Evolutionary conservation across 2,888 invertebrate genomes (phyloP).

Genomic region (Synanthedon andrenaeformis): DNA sequence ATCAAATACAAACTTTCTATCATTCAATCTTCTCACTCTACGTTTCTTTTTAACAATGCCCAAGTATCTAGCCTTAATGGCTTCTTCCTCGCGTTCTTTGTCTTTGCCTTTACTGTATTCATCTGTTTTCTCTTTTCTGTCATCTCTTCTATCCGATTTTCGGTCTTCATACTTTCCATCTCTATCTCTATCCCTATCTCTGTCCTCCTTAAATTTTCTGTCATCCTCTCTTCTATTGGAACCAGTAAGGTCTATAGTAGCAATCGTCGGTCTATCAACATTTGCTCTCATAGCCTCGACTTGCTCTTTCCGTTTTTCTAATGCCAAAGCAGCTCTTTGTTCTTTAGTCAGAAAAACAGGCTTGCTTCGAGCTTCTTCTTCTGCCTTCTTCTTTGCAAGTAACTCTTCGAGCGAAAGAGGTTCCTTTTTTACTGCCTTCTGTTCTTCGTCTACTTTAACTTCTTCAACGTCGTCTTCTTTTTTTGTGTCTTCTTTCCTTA

Average conservation of each 20-base stretch:
- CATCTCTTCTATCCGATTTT: slow-evolving; percentile 57
- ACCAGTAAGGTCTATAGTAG: slow-evolving; percentile 63
- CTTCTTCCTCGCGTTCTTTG: slow-evolving; percentile 92
- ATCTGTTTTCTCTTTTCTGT: slow-evolving; percentile 60
- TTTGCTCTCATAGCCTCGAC: slow-evolving; percentile 83
- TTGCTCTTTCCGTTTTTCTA: slow-evolving; percentile 90
- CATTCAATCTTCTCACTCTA: slow-evolving; percentile 92
- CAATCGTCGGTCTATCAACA: slow-evolving; percentile 59
- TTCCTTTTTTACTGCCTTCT: slow-evolving; percentile 69
- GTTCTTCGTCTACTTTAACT: slow-evolving; percentile 52
- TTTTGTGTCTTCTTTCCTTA: slow-evolving; percentile 42
- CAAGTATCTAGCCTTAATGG: slow-evolving; percentile 94
- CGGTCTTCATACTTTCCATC: slow-evolving; percentile 65
- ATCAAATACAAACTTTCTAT: slow-evolving; percentile 99
- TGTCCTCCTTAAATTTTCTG: slow-evolving; percentile 46
- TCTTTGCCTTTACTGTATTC: slow-evolving; percentile 76
- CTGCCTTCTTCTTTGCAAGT: slow-evolving; percentile 94
- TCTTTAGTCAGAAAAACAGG: slow-evolving; percentile 98
- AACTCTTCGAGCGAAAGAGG: slow-evolving; percentile 97
- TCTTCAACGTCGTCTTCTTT: slow-evolving; percentile 42
- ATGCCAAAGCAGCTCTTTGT: slow-evolving; percentile 89
- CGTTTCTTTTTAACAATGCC: slow-evolving; percentile 94
- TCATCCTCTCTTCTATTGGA: slow-evolving; percentile 61
- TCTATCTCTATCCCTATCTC: slow-evolving; percentile 54
- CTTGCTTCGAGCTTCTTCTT: slow-evolving; percentile 94